phyloP scores from a whole-genome alignment of 2,888 invertebrate genomes.

The Ceriagrion tenellum region DNA sequence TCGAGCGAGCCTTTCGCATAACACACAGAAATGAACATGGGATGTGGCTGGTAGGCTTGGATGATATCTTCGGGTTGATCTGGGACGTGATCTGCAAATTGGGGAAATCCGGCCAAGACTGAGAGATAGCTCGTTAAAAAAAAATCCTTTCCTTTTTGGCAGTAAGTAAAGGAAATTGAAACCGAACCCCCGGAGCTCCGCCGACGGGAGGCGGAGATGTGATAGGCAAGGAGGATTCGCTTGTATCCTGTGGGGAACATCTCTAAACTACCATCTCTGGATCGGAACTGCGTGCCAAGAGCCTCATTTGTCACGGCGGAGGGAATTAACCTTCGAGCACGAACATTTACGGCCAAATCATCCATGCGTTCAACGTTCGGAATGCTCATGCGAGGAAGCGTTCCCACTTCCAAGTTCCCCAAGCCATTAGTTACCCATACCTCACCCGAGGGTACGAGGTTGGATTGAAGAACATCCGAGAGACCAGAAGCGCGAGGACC shows the following conservation, averaged over 20 bases:
- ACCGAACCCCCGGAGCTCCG: not conserved
- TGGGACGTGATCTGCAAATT: not conserved
- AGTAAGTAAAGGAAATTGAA: not conserved
- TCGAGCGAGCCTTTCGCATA: too few species aligned
- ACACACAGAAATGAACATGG: not conserved
- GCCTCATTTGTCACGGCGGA: not conserved
- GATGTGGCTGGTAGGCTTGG: not conserved
- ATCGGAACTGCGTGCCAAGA: not conserved
- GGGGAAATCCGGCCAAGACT: not conserved
- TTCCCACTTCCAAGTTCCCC: not conserved
- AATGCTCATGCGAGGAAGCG: not conserved
- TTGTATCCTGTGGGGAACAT: not conserved
- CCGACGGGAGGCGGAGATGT: not conserved
- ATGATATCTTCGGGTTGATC: not conserved
- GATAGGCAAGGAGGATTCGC: not conserved
- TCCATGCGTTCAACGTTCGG: not conserved
- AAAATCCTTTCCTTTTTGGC: not conserved
- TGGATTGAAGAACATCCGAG: not conserved
- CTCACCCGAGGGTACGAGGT: not conserved
- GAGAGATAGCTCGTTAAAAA: not conserved
- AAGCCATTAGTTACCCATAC: not conserved
- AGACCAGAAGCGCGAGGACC: not conserved
- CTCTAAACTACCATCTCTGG: not conserved
- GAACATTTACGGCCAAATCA: not conserved
- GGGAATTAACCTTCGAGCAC: not conserved